Base-by-base conservation (phyloP, 2,888 invertebrate genomes). In the Linnaemya vulpina region DNA sequence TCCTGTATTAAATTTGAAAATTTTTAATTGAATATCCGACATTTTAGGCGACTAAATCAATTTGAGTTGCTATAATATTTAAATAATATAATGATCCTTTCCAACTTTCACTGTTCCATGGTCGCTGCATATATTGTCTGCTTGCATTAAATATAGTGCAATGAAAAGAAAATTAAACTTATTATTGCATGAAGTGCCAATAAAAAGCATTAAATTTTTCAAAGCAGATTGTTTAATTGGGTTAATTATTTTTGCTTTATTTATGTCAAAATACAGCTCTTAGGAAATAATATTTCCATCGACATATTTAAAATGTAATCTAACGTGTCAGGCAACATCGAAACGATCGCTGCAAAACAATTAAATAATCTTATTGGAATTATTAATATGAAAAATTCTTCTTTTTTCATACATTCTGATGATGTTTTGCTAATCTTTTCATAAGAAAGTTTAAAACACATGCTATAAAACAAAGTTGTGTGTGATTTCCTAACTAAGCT, bases 151-250 rank as follows among this genome's bases (percentile, higher is more conserved):
- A 51, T 67, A 51, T 35, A 10, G 46, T 13, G n/a, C 22, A 62
- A 30, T 25, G 49, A 13, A 4, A 35, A 20, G 38, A 35, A 10
- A 40, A n/a, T n/a, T 22, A 38, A 13, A 60, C 35, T 3, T 40
- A 63, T 65, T 38, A 58, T 76, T 65, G 62, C 76, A 76, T 55
- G 76, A 76, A 76, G 25, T 76, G 43, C 30, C 53, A 51, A 38
- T 38, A 35, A 40, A 13, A 62, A 15, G 20, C 35, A 20, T 58
- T 71, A 15, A 20, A 4, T 38, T n/a, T 40, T 55, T 55, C 53
- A 58, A n/a, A 71, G 10, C 8, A 10, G 3, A 58, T n/a, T 30
- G 43, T 71, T 13, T n/a, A 55, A 55, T 25, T n/a, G 15, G 5
- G 43, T 20, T 58, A 46, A 46, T 71, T 71, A 58, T 71, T 71